Evolutionary conservation across 2,888 invertebrate species (phyloP).

Genomic region (Cylloceria caligata): DNA sequence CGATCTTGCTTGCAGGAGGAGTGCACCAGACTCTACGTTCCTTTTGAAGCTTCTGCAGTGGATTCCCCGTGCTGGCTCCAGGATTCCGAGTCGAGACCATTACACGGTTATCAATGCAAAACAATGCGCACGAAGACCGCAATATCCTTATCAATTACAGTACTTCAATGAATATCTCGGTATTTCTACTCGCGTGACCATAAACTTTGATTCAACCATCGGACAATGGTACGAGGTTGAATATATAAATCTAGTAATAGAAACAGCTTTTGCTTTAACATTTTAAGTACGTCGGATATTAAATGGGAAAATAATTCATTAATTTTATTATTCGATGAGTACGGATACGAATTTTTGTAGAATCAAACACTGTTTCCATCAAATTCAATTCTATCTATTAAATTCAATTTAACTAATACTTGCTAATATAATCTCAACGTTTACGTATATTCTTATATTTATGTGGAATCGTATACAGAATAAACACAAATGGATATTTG

Average conservation of each 20-base stretch:
- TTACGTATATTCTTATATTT: too few species aligned
- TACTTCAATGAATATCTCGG: slow-evolving; percentile 42
- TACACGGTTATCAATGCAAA: slow-evolving; percentile 63
- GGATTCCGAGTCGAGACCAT: slow-evolving; percentile 44
- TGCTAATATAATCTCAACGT: too few species aligned
- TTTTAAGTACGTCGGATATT: neutral
- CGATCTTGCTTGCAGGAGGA: slow-evolving; percentile 17
- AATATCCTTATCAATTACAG: slow-evolving; percentile 53
- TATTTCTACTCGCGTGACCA: slow-evolving; percentile 39
- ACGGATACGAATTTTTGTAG: too few species aligned
- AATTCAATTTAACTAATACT: too few species aligned
- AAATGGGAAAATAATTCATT: too few species aligned
- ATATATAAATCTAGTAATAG: neutral
- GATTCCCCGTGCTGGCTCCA: slow-evolving; percentile 29
- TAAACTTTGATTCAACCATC: slow-evolving; percentile 59
- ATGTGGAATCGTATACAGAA: too few species aligned
- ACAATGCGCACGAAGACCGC: slow-evolving; percentile 48
- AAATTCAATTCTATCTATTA: too few species aligned
- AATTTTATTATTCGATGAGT: too few species aligned
- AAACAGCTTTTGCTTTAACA: neutral
- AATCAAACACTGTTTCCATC: too few species aligned
- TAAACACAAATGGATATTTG: too few species aligned
- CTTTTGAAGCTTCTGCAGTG: slow-evolving; percentile 65
- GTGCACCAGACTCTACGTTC: slow-evolving; percentile 45
- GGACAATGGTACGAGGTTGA: slow-evolving; percentile 19